Base-by-base conservation (phyloP, 2,113 vertebrate genomes). In the Gambusia holbrooki region DNA sequence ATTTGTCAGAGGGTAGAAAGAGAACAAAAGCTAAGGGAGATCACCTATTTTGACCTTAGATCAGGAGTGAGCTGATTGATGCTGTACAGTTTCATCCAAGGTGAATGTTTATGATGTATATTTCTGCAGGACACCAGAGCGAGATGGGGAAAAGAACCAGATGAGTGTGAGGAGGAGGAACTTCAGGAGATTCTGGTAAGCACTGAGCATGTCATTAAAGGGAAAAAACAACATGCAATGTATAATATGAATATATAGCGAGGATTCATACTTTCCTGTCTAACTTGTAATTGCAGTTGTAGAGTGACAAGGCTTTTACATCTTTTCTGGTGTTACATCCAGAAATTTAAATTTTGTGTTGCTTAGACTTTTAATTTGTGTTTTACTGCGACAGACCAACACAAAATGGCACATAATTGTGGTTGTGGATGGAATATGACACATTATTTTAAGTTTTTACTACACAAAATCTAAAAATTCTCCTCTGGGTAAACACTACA, bases 141-240 rank as follows among this genome's bases (percentile, higher is more conserved):
- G 84, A 10, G 90, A 14, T 95, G 91, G 83, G 88, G 84, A 14
- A 95, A 92, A 79, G 94, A 96, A 25, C 94, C 95, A 0, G 77
- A 93, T 0, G 92, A 94, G 69, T 96, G 95, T 32, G 93, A 95
- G 3, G 95, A 95, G 62, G 93, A 93, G n/a, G 94, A 95, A 63
- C 93, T 96, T 1, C 86, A 95, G 2, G 87, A 91, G 15, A 94
- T 95, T 73, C 87, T 96, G 94, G 95, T 95, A 85, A 93, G 74
- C 10, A 28, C 8, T n/a, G 33, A 32, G 33, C 27, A 29, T 8
- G 0, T 42, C 40, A 28, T 12, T 42, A 32, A 35, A 33, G 6
- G 25, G 5, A 28, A 14, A 17, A 54, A 42, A 42, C 35, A 42
- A 14, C 13, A 42, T 42, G 17, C 19, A 54, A 19, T 54, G 25